These are phyloP conservation scores for Thalassoma bifasciatum DNA, from an alignment of 2,113 vertebrate species.

Conservation along the genomic window DNA sequence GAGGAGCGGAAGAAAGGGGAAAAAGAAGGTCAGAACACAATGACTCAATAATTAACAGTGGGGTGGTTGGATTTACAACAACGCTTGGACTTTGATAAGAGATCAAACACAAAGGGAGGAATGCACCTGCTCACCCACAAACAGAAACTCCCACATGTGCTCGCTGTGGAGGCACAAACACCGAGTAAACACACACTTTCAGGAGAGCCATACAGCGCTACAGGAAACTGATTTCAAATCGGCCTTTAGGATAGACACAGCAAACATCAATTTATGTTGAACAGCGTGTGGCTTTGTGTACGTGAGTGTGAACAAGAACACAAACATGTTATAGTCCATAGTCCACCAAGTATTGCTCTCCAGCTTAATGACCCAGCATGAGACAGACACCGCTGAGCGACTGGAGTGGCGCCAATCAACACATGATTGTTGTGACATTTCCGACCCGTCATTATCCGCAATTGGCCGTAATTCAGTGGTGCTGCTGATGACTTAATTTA, in stretches of 20 bases:
- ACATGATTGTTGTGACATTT: slow-evolving; percentile 72
- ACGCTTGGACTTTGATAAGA: slow-evolving; percentile 42
- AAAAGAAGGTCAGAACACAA: slow-evolving; percentile 13
- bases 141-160: background rate
- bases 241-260: background rate
- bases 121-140: background rate
- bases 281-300: slow-evolving; percentile 9
- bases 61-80: slow-evolving; percentile 7
- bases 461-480: slow-evolving; percentile 52
- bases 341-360: slow-evolving; percentile 42
- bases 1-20: too few relatives aligned
- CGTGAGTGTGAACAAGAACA: background rate
- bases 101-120: slow-evolving; percentile 28
- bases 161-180: background rate
- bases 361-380: slow-evolving; percentile 46
- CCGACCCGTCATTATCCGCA: slow-evolving; percentile 42
- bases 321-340: slow-evolving; percentile 22
- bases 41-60: background rate
- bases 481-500: slow-evolving; percentile 52
- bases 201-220: background rate
- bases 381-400: slow-evolving; percentile 39
- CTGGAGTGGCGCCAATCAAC: slow-evolving; percentile 54
- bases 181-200: background rate
- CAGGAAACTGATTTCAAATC: background rate
- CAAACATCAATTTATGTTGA: background rate